These are phyloP conservation scores for Tragelaphus imberbis DNA, from an alignment of 2,113 vertebrate species.

Conservation along the genomic window DNA sequence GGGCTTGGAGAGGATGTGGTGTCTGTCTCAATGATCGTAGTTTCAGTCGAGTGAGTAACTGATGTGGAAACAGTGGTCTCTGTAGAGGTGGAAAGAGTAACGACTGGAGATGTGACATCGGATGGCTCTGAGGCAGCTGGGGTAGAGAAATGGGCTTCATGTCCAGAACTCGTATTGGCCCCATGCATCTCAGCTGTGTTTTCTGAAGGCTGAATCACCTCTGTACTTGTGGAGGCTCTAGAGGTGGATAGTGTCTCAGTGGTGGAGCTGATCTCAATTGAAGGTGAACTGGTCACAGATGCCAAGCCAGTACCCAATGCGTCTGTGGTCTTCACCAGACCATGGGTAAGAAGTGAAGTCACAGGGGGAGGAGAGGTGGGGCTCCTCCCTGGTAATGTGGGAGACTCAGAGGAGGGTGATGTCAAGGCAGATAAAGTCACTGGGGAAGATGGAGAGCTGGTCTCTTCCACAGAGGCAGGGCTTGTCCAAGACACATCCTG, in stretches of 20 bases:
- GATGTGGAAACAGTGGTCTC: not conserved
- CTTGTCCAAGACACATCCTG: too few relatives aligned
- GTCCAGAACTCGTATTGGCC: fast-evolving
- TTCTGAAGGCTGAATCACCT: fast-evolving
- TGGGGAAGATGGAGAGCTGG: not conserved
- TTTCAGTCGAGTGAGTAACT: fast-evolving
- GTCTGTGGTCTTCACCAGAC: not conserved
- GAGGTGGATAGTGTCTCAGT: fast-evolving
- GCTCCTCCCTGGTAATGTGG: not conserved
- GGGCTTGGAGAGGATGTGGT: fast-evolving
- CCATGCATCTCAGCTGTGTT: fast-evolving
- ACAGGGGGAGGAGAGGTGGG: not conserved
- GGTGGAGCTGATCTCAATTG: not conserved
- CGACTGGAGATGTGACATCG: fast-evolving
- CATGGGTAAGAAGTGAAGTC: fast-evolving
- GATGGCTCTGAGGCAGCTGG: fast-evolving
- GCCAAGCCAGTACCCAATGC: not conserved
- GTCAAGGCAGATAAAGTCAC: fast-evolving
- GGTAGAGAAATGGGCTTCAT: not conserved
- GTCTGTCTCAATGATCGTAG: fast-evolving
- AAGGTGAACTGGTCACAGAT: not conserved
- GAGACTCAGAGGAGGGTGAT: fast-evolving
- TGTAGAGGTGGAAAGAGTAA: not conserved
- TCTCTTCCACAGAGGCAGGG: too few relatives aligned
- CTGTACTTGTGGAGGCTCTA: not conserved